Base-by-base conservation (phyloP, 2,797 vertebrate species). In the Schizopygopsis malacanthus region DNA sequence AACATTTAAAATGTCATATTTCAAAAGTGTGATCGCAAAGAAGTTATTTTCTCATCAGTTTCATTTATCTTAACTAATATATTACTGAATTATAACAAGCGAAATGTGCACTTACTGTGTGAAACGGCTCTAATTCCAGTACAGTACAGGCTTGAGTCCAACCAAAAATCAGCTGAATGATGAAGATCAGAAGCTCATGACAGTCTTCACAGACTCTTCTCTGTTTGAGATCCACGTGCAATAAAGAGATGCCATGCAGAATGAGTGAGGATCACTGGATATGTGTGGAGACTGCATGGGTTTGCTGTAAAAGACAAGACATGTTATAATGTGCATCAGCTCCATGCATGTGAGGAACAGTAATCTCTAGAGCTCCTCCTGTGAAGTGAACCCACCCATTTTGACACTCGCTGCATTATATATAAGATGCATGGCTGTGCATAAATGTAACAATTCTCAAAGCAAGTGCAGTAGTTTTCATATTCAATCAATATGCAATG, bases 71-170 rank as follows among this genome's bases (percentile, higher is more conserved):
- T 6, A 72, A 72, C 13, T 52, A 77, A 39, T 52, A 78, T 12
- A 39, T 63, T 15, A 56, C 50, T 54, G 18, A 41, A 15, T 41
- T 52, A 13, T n/a, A 76, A 76, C 45, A 59, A n/a, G 52, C 10
- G 39, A 65, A 50, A 82, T 33, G 16, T 82, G 47, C 63, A 84
- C 73, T 83, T 83, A 83, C 82, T 78, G 45, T 78, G 56, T 54
- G 11, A 20, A 52, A 1, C 61, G 37, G 54, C 56, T 75, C 25
- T 73, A 8, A 75, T 50, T 47, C 56, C 47, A 33, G 39, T 47
- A 20, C 41, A 79, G 25, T 11, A 73, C 18, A 28, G 28, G 70
- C 39, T 73, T 9, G 12, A 82, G 69, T 82, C 6, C 81, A 75
- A 63, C 41, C 76, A 45, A n/a, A 71, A 25, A 18, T 72, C 39